phyloP scores from a whole-genome alignment of 2,888 invertebrate genomes.

The Pyralis farinalis region DNA sequence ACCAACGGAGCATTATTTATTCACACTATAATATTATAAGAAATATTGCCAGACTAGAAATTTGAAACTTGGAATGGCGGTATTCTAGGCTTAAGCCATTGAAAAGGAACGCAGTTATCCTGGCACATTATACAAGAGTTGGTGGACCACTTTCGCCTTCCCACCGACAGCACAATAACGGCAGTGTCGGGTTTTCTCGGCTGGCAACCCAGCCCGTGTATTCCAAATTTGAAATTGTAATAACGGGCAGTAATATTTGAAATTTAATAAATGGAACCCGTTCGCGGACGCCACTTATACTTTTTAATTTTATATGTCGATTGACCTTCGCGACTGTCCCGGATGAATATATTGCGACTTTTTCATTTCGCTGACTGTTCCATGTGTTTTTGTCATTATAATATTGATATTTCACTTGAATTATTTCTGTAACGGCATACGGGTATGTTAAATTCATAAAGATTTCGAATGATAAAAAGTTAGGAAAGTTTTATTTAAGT shows the following conservation, averaged over 20 bases:
- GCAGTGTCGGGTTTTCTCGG: conserved; percentile 10
- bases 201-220: conserved; percentile 19
- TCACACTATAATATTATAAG: no score
- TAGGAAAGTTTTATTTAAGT: conserved; percentile 55
- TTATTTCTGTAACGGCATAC: conserved; percentile 24
- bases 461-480: conserved; percentile 19
- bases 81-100: conserved; percentile 4
- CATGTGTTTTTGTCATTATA: conserved; percentile 37
- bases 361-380: conserved; percentile 34
- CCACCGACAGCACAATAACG: conserved; percentile 8
- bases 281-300: conserved; percentile 68
- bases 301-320: conserved; percentile 76
- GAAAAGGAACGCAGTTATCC: conserved; percentile 7
- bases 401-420: conserved; percentile 37
- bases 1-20: no score
- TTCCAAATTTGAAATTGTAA: conserved; percentile 74
- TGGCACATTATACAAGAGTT: conserved; percentile 8
- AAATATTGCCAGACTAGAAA: no score
- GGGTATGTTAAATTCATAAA: conserved; percentile 23
- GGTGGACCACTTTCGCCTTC: conserved; percentile 8
- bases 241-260: conserved; percentile 69
- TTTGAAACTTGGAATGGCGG: neutral
- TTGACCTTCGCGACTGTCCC: conserved; percentile 70
- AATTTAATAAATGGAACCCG: conserved; percentile 68
- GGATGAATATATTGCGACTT: conserved; percentile 66